Evolutionary conservation across 2,888 invertebrate genomes (phyloP), one percentile per base, ranked within the genome.

Genomic region (Lapara coniferarum): DNA sequence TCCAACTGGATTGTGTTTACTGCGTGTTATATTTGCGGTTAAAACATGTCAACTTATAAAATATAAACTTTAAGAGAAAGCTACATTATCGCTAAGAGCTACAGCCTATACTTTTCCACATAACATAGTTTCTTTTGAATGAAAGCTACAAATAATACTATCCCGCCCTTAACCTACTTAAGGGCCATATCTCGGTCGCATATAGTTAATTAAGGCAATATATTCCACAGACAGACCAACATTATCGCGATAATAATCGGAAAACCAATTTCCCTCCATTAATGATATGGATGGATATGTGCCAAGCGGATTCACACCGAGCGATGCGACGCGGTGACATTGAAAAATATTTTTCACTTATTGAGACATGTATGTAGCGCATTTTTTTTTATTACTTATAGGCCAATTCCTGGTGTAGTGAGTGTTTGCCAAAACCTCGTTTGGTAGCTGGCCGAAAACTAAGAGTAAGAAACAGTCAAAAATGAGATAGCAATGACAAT

Each of bases 221-320:
- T 51, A 66, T 12, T 44, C 14, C 51, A 66, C 25, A 52, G 13
- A 51, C 51, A 51, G 12, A 51, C 7, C 14, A 8, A 53, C 56
- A 55, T 25, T 19, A 55, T 67, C 67, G 55, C 52, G 44, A 55
- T 53, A 46, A 3, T 67, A 37, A 44, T 52, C 44, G 13, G 55
- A 55, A 44, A 37, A n/a, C 44, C 44, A 55, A 67, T 67, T 67
- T 25, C 56, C 56, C 46, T 57, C 14, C 19, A 19, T 51, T 44
- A 67, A 57, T 44, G 46, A 53, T 57, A 57, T 49, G 56, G 49
- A 25, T 57, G 67, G 67, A 67, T 25, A 25, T 16, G 19, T 57
- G 67, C 67, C 67, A 67, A 56, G 25, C 56, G 12, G n/a, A 16
- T n/a, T n/a, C 53, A 53, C 53, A 53, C 53, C n/a, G n/a, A 53